phyloP scores from a whole-genome alignment of 2,797 vertebrate species.

The Hemibagrus guttatus region DNA sequence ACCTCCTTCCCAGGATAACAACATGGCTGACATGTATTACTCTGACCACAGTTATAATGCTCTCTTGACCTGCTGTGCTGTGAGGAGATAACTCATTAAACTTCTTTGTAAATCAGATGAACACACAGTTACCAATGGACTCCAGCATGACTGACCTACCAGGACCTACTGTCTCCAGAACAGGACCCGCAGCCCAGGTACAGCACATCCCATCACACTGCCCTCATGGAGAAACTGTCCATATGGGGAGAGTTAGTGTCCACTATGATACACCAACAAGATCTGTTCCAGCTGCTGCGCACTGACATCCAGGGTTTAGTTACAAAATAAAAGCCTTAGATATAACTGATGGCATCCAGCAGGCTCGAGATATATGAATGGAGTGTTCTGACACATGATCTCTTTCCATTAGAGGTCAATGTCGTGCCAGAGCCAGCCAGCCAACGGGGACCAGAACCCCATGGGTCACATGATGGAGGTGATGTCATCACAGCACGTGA shows the following conservation, averaged over 20 bases:
- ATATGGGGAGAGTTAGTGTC: background rate
- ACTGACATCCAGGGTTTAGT: background rate
- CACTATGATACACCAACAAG: background rate
- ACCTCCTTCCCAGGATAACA: background rate
- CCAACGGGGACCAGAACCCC: constrained; percentile 81
- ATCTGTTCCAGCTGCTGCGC: background rate
- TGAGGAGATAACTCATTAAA: background rate
- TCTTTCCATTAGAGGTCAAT: constrained; percentile 79
- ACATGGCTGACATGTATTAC: background rate
- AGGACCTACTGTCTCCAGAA: constrained; percentile 79
- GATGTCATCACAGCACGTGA: constrained; percentile 86
- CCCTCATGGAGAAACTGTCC: background rate
- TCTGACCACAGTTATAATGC: background rate
- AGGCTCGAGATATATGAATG: background rate
- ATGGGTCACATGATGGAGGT: constrained; percentile 97
- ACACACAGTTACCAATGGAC: constrained; percentile 68
- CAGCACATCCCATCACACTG: background rate
- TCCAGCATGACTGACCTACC: constrained; percentile 84
- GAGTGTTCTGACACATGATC: background rate
- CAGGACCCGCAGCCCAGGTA: constrained; percentile 78
- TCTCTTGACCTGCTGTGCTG: background rate
- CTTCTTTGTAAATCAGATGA: constrained; percentile 33
- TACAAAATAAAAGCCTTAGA: background rate
- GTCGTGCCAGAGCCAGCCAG: constrained; percentile 79
- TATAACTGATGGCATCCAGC: background rate